Conservation (phyloP, 2,113 vertebrate genomes). For the Arvicanthis niloticus region DNA sequence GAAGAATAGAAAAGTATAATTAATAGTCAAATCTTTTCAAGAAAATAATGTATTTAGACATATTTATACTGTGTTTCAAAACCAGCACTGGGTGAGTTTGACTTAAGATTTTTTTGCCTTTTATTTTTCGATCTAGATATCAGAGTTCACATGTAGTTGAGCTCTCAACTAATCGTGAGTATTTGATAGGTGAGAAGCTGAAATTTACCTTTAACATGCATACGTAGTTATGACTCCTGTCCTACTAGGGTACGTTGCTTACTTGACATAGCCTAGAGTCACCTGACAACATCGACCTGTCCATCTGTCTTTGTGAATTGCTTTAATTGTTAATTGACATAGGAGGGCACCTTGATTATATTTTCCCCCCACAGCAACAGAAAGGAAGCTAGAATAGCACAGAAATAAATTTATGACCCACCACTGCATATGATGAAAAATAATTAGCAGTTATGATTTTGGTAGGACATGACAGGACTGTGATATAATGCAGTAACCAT, state of each 20-base stretch:
- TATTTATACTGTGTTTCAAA: not conserved
- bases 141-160: not conserved
- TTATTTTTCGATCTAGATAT: not conserved
- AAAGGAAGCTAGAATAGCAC: not conserved
- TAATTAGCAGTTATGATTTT: slow-evolving; percentile 24
- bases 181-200: not conserved
- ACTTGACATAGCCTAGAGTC: not conserved
- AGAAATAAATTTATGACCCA: not conserved
- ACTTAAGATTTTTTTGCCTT: not conserved
- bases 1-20: not conserved
- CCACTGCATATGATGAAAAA: slow-evolving; percentile 6
- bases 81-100: not conserved
- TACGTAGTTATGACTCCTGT: not conserved
- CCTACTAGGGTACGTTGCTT: not conserved
- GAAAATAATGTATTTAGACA: not conserved
- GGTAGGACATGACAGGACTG: not conserved
- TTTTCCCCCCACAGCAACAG: not conserved
- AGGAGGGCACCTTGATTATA: not conserved
- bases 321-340: not conserved
- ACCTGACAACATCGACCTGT: not conserved
- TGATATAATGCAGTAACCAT: not conserved
- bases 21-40: slow-evolving; percentile 10
- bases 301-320: not conserved
- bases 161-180: not conserved
- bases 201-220: not conserved